A percentile compares a stretch with the other conserved stretches of the same genome.
Evolutionary conservation across 2,888 invertebrate genomes (phyloP).

Genomic region (Drosophila neonasuta): DNA sequence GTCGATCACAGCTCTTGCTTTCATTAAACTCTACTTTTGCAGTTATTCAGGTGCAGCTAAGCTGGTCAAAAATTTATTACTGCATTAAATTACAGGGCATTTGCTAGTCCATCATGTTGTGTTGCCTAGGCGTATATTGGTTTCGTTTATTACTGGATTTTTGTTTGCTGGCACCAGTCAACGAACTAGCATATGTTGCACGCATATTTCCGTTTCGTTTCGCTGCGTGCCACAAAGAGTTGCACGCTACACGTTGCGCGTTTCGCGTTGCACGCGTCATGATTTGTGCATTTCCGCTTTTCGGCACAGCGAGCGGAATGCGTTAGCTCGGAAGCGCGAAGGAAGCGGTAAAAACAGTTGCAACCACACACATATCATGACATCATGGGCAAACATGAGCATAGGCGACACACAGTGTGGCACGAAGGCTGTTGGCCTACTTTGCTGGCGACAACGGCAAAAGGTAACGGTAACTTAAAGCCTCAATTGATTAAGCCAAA

Average conservation of each 20-base stretch:
- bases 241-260: constrained; percentile 32
- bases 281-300: constrained; percentile 71
- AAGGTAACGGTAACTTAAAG: constrained; percentile 43
- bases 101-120: not conserved
- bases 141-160: constrained; percentile 13
- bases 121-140: not conserved
- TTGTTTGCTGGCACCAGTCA: constrained; percentile 42
- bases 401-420: constrained; percentile 14
- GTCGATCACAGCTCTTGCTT: not conserved
- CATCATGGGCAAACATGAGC: not conserved
- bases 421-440: constrained; percentile 23
- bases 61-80: not conserved
- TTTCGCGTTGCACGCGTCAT: constrained; percentile 40
- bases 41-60: not conserved
- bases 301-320: constrained; percentile 37
- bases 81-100: not conserved
- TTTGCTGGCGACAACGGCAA: not conserved
- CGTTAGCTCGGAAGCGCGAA: constrained; percentile 12
- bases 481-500: constrained; percentile 63
- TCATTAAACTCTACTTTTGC: not conserved
- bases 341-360: constrained; percentile 8
- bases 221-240: constrained; percentile 52
- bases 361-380: not conserved
- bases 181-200: constrained; percentile 56
- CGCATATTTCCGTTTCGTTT: constrained; percentile 66